Evolutionary conservation across 2,113 vertebrate species (phyloP), one percentile per base, ranked within the genome.

Genomic region (Caranx ignobilis): DNA sequence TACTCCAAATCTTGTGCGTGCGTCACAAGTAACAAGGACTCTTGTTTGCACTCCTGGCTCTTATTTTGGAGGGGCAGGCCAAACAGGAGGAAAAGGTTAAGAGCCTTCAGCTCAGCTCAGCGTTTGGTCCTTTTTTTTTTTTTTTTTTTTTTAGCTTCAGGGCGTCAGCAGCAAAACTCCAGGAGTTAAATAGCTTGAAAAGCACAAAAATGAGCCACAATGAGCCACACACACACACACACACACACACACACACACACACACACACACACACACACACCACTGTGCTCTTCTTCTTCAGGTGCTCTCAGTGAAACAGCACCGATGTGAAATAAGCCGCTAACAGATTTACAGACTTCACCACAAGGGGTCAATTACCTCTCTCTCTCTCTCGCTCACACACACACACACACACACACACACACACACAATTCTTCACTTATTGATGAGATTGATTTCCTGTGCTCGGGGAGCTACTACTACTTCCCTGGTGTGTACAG

Each of bases 391-490:
- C 48, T 4, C 67, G 34, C 59, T 63, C n/a, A 11, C 26, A 31
- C 56, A 15, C 5, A 13, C 59, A 34, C 26, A 76, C 57, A 63
- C 32, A 50, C 65, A 52, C 19, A 31, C 77, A 75, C 73, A 55
- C 70, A 65, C 70, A 84, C 37, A 74, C 5, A 9, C 80, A 37
- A n/a, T 80, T 45, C 79, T 75, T 68, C 75, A 54, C 45, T 75
- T 91, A 91, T 77, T 83, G 83, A 91, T 78, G 72, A 57, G 52
- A 87, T 79, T 12, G 85, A 84, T 82, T 86, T 71, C 31, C 61
- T 15, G 34, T 11, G 55, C 79, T 80, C 48, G 2, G 52, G 61
- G 50, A 61, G 41, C 57, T 39, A 16, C 56, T 59, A 67, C 59
- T 11, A 26, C 48, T 45, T 71, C 34, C 37, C 79, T 45, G 75